phyloP scores from a whole-genome alignment of 2,888 invertebrate species.

The Drosophila limbata region DNA sequence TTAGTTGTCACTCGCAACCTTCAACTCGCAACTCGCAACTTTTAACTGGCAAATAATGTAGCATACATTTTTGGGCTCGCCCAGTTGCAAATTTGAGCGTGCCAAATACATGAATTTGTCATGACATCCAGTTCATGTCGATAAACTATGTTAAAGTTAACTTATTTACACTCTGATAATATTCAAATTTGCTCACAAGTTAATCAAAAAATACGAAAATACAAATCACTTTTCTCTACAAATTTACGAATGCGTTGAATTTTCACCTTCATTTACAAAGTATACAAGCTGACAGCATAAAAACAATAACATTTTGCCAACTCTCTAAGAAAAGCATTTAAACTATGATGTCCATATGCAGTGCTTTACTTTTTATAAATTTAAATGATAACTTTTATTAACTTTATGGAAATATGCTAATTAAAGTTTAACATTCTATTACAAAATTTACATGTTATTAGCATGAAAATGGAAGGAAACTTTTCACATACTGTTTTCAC shows the following conservation, averaged over 20 bases:
- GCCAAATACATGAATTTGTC: constrained; percentile 8
- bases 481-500: not conserved
- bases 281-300: too few relatives aligned
- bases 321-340: too few relatives aligned
- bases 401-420: not conserved
- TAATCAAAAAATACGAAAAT: too few relatives aligned
- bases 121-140: not conserved
- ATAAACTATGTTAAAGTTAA: too few relatives aligned
- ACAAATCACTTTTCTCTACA: too few relatives aligned
- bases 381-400: too few relatives aligned
- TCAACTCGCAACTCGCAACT: constrained; percentile 6
- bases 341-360: too few relatives aligned
- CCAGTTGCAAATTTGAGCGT: constrained; percentile 12
- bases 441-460: not conserved
- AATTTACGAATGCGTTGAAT: too few relatives aligned
- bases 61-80: constrained; percentile 44
- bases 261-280: too few relatives aligned
- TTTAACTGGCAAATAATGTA: constrained; percentile 33
- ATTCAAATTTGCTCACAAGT: not conserved
- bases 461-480: not conserved
- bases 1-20: constrained; percentile 16
- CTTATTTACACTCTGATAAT: too few relatives aligned
- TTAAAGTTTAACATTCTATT: not conserved
- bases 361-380: too few relatives aligned
- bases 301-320: too few relatives aligned